phyloP scores from a whole-genome alignment of 2,888 invertebrate genomes.

The Phymatocera aterrima region DNA sequence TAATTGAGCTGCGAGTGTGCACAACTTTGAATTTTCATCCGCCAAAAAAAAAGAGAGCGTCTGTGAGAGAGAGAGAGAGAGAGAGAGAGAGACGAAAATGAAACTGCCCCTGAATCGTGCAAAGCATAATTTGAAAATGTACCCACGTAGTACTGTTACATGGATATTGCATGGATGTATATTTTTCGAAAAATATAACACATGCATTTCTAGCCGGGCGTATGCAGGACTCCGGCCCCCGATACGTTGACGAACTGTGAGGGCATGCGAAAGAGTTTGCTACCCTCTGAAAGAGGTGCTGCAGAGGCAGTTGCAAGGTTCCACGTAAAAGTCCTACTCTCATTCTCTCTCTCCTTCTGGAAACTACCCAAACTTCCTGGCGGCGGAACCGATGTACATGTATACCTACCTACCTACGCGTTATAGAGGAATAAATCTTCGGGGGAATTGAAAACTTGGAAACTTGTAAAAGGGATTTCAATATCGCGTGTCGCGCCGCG shows the following conservation, averaged over 20 bases:
- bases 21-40: no score
- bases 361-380: conserved; percentile 10
- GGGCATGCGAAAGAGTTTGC: background rate
- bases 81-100: no score
- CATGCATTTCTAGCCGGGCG: background rate
- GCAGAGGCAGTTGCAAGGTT: background rate
- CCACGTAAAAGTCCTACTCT: background rate
- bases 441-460: conserved; percentile 41
- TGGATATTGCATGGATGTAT: background rate
- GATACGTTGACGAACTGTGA: background rate
- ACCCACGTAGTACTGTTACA: background rate
- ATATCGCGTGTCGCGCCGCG: conserved; percentile 51
- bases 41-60: no score
- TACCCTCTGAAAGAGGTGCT: background rate
- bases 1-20: no score
- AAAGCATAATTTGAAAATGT: background rate
- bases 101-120: no score
- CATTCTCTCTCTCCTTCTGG: background rate
- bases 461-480: conserved; percentile 55
- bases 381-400: background rate
- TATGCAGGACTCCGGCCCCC: background rate
- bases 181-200: background rate
- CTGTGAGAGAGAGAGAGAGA: no score
- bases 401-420: no score
- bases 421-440: conserved; percentile 46